Percentiles rank a stretch among this genome's conserved stretches.
These are phyloP conservation scores for Nothoprocta perdicaria DNA, from an alignment of 2,113 vertebrate species.

Conservation along the genomic window DNA sequence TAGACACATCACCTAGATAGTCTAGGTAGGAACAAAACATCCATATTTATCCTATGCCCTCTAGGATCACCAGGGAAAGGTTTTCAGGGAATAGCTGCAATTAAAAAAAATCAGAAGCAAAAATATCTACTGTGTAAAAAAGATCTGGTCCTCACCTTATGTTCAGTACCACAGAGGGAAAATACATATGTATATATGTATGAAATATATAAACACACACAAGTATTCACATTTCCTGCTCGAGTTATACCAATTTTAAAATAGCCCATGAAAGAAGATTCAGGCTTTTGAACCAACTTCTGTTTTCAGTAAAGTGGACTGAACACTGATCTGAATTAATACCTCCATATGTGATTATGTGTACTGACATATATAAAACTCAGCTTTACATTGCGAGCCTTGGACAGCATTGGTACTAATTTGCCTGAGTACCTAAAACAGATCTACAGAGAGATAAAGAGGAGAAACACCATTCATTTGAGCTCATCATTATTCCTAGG, in stretches of 20 bases:
- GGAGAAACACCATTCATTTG: background rate
- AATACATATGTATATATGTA: background rate
- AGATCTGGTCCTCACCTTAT: conserved; percentile 20
- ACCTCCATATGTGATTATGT: background rate
- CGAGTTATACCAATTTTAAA: conserved; percentile 6
- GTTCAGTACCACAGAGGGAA: conserved; percentile 7
- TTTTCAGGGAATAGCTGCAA: background rate
- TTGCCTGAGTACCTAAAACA: background rate
- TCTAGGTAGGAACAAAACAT: background rate
- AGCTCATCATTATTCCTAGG: background rate
- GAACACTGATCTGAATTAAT: background rate
- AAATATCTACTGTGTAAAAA: background rate
- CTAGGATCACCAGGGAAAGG: background rate
- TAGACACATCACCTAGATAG: background rate
- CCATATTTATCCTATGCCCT: background rate
- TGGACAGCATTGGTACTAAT: background rate
- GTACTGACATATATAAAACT: background rate
- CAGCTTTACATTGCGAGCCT: background rate
- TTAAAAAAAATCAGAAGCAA: background rate
- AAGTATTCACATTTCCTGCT: conserved; percentile 7
- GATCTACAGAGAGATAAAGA: background rate
- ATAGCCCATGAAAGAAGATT: background rate
- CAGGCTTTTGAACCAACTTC: conserved; percentile 3
- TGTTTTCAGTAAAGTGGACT: background rate
- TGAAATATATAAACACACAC: background rate